Percentiles rank a stretch among this genome's conserved stretches.
Evolutionary conservation across 2,113 vertebrate genomes (phyloP).

Genomic region (Aviceda subcristata): DNA sequence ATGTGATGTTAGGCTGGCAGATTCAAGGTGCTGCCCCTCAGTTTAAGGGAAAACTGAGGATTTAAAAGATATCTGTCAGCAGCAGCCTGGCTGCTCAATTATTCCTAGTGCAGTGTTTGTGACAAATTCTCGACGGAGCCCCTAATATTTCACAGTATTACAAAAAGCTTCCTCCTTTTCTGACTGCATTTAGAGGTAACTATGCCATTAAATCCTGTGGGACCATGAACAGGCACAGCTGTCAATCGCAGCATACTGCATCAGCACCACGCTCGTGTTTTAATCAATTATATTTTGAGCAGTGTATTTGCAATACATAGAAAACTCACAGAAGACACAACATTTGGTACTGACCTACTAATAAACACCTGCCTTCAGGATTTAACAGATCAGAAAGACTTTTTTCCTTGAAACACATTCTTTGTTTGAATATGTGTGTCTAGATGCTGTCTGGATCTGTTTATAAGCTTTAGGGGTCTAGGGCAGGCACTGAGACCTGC

Average conservation of each 20-base stretch:
- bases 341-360: neutral
- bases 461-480: neutral
- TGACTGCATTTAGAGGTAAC: neutral
- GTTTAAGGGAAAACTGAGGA: neutral
- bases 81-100: neutral
- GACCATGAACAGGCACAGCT: neutral
- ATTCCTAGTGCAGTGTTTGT: neutral
- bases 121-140: neutral
- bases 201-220: neutral
- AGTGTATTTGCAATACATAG: neutral
- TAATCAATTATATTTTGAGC: neutral
- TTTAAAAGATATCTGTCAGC: neutral
- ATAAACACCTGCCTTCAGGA: neutral
- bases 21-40: neutral
- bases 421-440: neutral
- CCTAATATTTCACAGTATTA: neutral
- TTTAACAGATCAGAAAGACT: neutral
- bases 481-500: neutral
- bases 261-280: neutral
- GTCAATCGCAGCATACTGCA: neutral
- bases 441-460: neutral
- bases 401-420: neutral
- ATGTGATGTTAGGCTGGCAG: neutral
- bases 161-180: neutral
- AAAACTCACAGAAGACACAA: neutral